Base-by-base conservation (phyloP, 2,888 invertebrate genomes). In the Bugula neritina region DNA sequence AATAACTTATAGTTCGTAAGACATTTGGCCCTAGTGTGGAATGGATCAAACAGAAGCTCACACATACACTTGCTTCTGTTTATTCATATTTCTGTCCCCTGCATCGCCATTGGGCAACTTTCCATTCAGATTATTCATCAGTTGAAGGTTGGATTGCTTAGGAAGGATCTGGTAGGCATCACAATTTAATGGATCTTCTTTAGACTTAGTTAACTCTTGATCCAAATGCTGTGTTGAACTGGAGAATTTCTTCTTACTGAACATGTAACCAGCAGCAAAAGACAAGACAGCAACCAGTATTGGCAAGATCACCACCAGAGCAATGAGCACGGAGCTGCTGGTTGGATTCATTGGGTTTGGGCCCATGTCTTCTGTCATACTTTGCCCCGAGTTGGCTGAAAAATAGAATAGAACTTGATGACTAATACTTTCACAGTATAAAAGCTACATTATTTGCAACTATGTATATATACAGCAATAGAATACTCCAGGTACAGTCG, bases 1-100 rank as follows among this genome's bases (percentile, higher is more conserved):
- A 43, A 43, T 43, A 43, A 43, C 17, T 43, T 43, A 43, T 43
- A 43, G 43, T 43, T 17, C 43, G 17, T 43, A 43, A 43, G 5
- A 17, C 5, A 10, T 43, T 43, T 43, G 43, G 43, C 17, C 43
- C 43, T 17, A 43, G 17, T 43, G 17, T 43, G 43, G 43, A 43
- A 43, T 43, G 43, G 17, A 43, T 5, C 43, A 43, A 5, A 43
- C 43, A 17, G 5, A 43, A 43, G 55, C 3, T 55, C 23, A 63
- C 31, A 63, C 63, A 31, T 63, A 63, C n/a, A 27, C 63, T 31
- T 63, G 63, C 34, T 31, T 63, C 5, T 63, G 63, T n/a, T 31
- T 63, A 13, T 13, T 63, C 5, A 63, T 5, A 3, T 27, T 63
- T 43, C 43, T 17, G 29, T 27, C 27, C 27, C 13, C 31, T 3